A percentile compares a stretch with the other conserved stretches of the same genome.
Conservation (phyloP, 1,140 invertebrate genomes). For the Sycophila sp. region DNA sequence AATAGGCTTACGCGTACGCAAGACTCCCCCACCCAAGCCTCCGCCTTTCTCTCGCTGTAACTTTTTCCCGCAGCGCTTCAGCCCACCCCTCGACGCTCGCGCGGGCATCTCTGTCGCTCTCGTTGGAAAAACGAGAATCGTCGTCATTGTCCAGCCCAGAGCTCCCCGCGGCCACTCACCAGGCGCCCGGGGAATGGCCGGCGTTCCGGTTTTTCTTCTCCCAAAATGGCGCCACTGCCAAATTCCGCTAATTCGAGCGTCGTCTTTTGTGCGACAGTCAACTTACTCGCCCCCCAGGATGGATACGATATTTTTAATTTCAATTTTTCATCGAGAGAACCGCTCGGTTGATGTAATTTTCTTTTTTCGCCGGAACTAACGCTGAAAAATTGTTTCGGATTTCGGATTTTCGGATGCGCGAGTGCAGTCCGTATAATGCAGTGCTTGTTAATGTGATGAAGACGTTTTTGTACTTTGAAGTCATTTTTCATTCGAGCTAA, state of each 20-base stretch:
- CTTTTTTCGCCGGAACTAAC: neutral
- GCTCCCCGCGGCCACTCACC: slow-evolving; percentile 8
- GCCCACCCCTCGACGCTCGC: neutral
- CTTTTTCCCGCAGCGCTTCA: neutral
- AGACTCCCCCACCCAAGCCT: neutral
- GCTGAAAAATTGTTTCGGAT: slow-evolving; percentile 5
- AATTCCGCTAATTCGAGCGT: slow-evolving; percentile 31
- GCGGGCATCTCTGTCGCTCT: neutral
- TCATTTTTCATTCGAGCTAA: too few relatives aligned
- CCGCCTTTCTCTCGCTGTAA: neutral
- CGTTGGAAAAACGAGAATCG: slow-evolving; percentile 21
- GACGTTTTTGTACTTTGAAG: too few relatives aligned
- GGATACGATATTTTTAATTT: too few relatives aligned
- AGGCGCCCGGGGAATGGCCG: neutral
- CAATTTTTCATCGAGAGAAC: too few relatives aligned
- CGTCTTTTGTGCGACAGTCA: too few relatives aligned
- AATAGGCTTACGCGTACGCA: too few relatives aligned
- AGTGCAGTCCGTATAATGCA: too few relatives aligned
- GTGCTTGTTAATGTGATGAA: too few relatives aligned
- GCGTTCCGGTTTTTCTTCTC: slow-evolving; percentile 17
- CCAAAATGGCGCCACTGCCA: slow-evolving; percentile 36
- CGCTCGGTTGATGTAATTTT: too few relatives aligned
- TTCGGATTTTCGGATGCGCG: too few relatives aligned
- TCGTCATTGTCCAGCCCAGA: slow-evolving; percentile 33
- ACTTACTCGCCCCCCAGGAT: too few relatives aligned